Evolutionary conservation across 2,888 invertebrate genomes (phyloP).

Genomic region (Caenorhabditis virilis): DNA sequence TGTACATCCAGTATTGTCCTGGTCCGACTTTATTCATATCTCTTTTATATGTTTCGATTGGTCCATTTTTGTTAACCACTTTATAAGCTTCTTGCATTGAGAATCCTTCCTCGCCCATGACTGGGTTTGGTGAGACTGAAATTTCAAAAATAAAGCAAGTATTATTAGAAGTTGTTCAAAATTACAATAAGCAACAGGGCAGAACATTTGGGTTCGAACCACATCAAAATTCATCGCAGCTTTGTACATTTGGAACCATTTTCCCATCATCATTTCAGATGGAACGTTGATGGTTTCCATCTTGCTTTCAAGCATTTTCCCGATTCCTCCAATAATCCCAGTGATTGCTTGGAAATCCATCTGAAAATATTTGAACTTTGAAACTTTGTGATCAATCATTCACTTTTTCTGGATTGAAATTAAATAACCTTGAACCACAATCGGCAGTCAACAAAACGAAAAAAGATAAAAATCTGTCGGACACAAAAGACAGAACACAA

Average conservation of each 20-base stretch:
- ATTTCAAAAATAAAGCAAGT: conserved; percentile 2
- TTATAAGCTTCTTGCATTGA: conserved; percentile 69
- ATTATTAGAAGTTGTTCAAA: background rate
- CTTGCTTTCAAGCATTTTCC: conserved; percentile 65
- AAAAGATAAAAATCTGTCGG: background rate
- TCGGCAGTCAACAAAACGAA: no score
- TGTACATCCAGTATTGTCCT: conserved; percentile 69
- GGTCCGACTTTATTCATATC: conserved; percentile 68
- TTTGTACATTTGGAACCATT: conserved; percentile 69
- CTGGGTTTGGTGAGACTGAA: conserved; percentile 66
- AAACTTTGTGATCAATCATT: no score
- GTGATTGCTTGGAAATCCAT: conserved; percentile 67
- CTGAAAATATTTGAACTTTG: conserved; percentile 59
- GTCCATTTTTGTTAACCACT: conserved; percentile 67
- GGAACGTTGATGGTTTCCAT: conserved; percentile 67
- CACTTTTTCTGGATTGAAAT: no score
- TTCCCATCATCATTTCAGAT: conserved; percentile 65
- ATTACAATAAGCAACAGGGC: conserved; percentile 69
- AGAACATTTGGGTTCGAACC: conserved; percentile 69
- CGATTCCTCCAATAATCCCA: conserved; percentile 67
- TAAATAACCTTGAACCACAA: background rate
- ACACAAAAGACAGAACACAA: no score
- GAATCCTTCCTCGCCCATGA: conserved; percentile 69
- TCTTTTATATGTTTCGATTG: conserved; percentile 68
- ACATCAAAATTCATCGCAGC: conserved; percentile 69